These are phyloP conservation scores for Cyanoliseus patagonus DNA, from an alignment of 2,113 vertebrate species.

Conservation along the genomic window DNA sequence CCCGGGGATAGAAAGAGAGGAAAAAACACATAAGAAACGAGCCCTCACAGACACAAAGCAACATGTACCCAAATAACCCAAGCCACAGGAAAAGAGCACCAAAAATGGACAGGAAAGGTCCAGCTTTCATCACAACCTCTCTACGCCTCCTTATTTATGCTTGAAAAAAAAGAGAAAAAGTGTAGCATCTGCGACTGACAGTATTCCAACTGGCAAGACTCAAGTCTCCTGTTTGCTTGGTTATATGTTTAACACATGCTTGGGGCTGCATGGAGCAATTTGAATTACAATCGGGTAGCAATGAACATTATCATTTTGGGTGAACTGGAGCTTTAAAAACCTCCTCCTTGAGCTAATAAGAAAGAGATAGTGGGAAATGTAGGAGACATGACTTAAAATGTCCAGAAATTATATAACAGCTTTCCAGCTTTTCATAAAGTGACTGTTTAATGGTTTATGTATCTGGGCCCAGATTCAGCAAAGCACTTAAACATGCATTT, in stretches of 20 bases:
- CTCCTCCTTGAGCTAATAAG: conserved; percentile 33
- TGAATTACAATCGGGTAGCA: conserved; percentile 47
- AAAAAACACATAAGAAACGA: neutral
- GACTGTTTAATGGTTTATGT: conserved; percentile 67
- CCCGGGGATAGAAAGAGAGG: neutral
- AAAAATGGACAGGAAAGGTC: neutral
- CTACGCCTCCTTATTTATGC: neutral
- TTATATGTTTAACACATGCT: conserved; percentile 61
- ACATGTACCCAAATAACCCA: conserved; percentile 21
- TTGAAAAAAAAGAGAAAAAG: neutral
- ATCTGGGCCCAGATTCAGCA: conserved; percentile 62
- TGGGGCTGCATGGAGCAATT: conserved; percentile 38
- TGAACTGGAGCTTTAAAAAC: conserved; percentile 52
- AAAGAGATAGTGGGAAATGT: conserved; percentile 13
- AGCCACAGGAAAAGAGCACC: neutral
- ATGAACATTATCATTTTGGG: conserved; percentile 3
- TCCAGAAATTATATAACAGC: conserved; percentile 43
- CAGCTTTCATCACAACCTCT: neutral
- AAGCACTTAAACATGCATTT: conserved; percentile 66
- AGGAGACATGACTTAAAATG: conserved; percentile 40
- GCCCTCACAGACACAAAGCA: conserved; percentile 46
- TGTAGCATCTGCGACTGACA: conserved; percentile 19
- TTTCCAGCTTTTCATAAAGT: conserved; percentile 49
- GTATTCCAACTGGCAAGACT: conserved; percentile 46
- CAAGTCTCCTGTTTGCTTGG: conserved; percentile 26